Percentiles rank a stretch among this genome's conserved stretches.
phyloP scores from a whole-genome alignment of 2,113 vertebrate species.

The Macrotus californicus region DNA sequence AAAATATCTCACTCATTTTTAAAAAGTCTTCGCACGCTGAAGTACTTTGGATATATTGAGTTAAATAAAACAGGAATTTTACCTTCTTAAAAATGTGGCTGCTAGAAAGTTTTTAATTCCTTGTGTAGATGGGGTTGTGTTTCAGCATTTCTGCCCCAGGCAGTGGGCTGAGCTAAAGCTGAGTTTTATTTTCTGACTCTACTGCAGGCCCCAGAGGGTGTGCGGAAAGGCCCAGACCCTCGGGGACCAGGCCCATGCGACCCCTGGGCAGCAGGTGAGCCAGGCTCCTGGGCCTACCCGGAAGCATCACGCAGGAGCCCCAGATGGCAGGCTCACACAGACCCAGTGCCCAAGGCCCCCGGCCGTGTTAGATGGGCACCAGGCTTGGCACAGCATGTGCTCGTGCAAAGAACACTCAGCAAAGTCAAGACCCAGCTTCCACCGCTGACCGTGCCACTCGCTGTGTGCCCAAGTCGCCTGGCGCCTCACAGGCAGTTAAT shows the following conservation, averaged over 20 bases:
- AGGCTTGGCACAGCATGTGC: not conserved
- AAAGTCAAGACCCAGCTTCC: not conserved
- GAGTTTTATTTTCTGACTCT: not conserved
- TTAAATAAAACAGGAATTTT: not conserved
- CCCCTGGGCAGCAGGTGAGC: not conserved
- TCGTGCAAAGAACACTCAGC: not conserved
- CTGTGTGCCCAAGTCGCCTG: not conserved
- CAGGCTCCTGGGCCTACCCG: not conserved
- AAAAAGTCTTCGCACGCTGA: not conserved
- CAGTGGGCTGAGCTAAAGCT: not conserved
- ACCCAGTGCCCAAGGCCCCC: not conserved
- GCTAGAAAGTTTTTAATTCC: not conserved
- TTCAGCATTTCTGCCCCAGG: not conserved
- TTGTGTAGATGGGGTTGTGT: not conserved
- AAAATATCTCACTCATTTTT: not conserved
- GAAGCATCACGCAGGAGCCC: not conserved
- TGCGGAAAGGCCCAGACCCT: not conserved
- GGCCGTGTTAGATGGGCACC: no score
- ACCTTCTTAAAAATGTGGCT: not conserved
- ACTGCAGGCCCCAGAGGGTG: not conserved
- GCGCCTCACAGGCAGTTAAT: not conserved
- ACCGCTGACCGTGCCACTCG: not conserved
- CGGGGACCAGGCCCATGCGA: no score
- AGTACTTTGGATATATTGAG: not conserved
- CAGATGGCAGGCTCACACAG: not conserved